A percentile compares a stretch with the other conserved stretches of the same genome.
These are phyloP conservation scores for Rhizoglyphus robini DNA, from an alignment of 1,140 invertebrate genomes.

Conservation along the genomic window DNA sequence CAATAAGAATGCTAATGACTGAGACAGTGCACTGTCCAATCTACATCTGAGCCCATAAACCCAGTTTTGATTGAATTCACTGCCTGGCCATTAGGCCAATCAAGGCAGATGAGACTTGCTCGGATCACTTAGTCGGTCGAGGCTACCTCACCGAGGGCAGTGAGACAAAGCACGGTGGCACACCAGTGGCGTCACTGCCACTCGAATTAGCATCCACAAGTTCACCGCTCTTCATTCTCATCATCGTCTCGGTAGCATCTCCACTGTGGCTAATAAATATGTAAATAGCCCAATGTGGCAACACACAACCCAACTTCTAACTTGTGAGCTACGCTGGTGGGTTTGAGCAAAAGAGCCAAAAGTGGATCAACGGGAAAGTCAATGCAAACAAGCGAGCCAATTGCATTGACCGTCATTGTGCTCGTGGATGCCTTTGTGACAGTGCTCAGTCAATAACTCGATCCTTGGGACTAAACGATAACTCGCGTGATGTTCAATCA, in stretches of 20 bases:
- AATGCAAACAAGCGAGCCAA: background rate
- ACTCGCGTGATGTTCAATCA: background rate
- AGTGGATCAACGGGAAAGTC: background rate
- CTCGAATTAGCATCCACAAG: background rate
- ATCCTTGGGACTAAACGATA: background rate
- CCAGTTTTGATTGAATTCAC: slow-evolving; percentile 11
- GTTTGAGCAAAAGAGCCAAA: background rate
- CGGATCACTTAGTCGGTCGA: background rate
- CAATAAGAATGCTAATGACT: slow-evolving; percentile 1
- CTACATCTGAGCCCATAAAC: background rate
- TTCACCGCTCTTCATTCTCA: background rate
- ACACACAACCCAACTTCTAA: too few relatives aligned
- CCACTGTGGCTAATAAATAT: slow-evolving; percentile 7
- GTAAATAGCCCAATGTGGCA: background rate
- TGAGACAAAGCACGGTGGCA: background rate
- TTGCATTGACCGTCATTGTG: background rate
- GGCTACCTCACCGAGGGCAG: background rate
- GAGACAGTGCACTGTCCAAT: background rate
- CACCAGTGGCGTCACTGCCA: background rate
- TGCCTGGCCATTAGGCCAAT: background rate
- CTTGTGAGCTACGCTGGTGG: background rate
- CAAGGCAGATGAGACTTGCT: background rate
- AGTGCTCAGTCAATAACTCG: background rate
- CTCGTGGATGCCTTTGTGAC: too few relatives aligned
- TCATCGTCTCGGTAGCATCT: background rate